These are phyloP conservation scores for Agraylea sexmaculata DNA, from an alignment of 1,140 invertebrate species.

Conservation along the genomic window DNA sequence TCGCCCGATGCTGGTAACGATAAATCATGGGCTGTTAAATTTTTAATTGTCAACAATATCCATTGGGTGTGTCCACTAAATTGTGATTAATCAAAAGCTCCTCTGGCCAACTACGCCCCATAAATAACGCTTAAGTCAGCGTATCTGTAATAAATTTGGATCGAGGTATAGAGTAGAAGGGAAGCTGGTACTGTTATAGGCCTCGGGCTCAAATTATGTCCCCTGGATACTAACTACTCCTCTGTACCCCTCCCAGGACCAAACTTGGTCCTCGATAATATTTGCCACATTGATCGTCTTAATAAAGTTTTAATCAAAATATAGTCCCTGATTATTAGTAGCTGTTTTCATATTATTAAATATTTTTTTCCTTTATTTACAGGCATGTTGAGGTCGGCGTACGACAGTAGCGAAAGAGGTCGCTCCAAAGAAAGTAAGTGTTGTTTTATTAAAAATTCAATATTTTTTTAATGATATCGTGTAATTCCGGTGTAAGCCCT, in stretches of 20 bases:
- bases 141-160: constrained; percentile 22
- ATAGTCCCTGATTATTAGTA: too few relatives aligned
- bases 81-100: too few relatives aligned
- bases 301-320: too few relatives aligned
- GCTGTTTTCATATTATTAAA: too few relatives aligned
- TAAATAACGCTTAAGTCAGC: constrained; percentile 21
- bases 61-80: too few relatives aligned
- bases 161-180: constrained; percentile 11
- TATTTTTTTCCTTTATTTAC: constrained; percentile 14
- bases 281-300: not conserved
- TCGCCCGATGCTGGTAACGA: not conserved
- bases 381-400: constrained; percentile 22
- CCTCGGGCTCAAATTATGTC: constrained; percentile 3
- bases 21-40: constrained; percentile 1
- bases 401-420: constrained; percentile 19
- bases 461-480: too few relatives aligned
- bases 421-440: constrained; percentile 22
- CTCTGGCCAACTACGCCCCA: constrained; percentile 10
- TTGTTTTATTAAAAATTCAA: constrained; percentile 6
- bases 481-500: too few relatives aligned
- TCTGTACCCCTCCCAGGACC: constrained; percentile 1
- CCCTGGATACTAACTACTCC: constrained; percentile 18
- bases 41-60: constrained; percentile 8
- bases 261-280: not conserved
- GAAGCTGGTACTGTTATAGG: not conserved